These are phyloP conservation scores for Bergia puertoricense DNA, from an alignment of 92 coral and sea anemone genomes.

Conservation along the genomic window DNA sequence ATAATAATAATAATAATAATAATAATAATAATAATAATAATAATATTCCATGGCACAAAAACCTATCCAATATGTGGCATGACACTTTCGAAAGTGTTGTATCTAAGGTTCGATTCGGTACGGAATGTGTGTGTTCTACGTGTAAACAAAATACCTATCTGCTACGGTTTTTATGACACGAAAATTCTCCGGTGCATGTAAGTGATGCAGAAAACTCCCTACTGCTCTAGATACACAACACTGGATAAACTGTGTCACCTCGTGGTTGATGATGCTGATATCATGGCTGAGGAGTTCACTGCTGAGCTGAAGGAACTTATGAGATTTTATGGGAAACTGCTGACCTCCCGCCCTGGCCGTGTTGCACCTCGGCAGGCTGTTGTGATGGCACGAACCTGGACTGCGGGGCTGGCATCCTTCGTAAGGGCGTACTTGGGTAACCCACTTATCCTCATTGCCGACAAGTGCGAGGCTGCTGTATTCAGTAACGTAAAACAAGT, in stretches of 20 bases:
- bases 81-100: no score
- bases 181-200: not conserved
- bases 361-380: constrained; percentile 84
- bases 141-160: not conserved
- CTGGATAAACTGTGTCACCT: constrained; percentile 81
- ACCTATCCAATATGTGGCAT: no score
- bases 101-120: no score
- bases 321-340: constrained; percentile 79
- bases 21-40: no score
- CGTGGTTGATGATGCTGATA: constrained; percentile 85
- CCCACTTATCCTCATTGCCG: constrained; percentile 78
- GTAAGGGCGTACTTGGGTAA: constrained; percentile 87
- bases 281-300: constrained; percentile 85
- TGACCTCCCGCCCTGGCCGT: constrained; percentile 75
- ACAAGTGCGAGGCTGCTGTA: constrained; percentile 81
- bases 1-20: no score
- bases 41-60: no score
- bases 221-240: constrained; percentile 50
- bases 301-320: constrained; percentile 80
- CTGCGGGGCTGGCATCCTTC: constrained; percentile 81
- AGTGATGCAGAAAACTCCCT: not conserved
- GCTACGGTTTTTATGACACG: not conserved
- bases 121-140: not conserved
- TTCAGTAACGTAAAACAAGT: constrained; percentile 77
- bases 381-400: constrained; percentile 87